A percentile compares a stretch with the other conserved stretches of the same genome.
Evolutionary conservation across 2,113 vertebrate genomes (phyloP).

Genomic region (Brevimyrus niger): DNA sequence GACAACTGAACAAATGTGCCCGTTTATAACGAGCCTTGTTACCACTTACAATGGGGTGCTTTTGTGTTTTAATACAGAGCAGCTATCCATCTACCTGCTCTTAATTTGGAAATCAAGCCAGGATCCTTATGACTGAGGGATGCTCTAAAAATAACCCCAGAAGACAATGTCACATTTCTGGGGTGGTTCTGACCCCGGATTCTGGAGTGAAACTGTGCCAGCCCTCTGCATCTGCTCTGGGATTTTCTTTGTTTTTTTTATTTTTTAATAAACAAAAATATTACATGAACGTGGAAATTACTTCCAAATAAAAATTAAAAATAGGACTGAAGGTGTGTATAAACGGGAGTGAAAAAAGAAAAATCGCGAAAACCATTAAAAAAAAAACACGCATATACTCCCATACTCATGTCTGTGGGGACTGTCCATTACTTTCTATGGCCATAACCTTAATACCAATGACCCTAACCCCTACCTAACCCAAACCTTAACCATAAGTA

Average conservation of each 20-base stretch:
- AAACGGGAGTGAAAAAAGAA: not conserved
- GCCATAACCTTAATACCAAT: too few relatives aligned
- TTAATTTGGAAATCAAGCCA: constrained; percentile 17
- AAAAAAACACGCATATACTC: not conserved
- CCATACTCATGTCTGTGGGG: too few relatives aligned
- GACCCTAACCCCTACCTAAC: too few relatives aligned
- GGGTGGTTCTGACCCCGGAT: not conserved
- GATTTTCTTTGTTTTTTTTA: not conserved
- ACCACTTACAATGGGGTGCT: not conserved
- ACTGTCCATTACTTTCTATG: too few relatives aligned
- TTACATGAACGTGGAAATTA: not conserved
- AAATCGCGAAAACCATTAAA: not conserved
- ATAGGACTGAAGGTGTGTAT: not conserved
- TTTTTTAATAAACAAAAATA: not conserved
- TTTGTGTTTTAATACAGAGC: not conserved
- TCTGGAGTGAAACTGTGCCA: not conserved
- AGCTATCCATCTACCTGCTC: not conserved
- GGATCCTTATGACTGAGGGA: not conserved
- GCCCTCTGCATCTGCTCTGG: not conserved
- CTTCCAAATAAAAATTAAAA: not conserved
- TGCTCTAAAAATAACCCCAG: not conserved
- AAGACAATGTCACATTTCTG: not conserved
- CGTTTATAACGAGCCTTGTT: not conserved
- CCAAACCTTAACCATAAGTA: too few relatives aligned
- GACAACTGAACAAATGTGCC: not conserved